These are phyloP conservation scores for Dendrophyllia cribrosa DNA, from an alignment of 64 coral and sea anemone species.

Conservation along the genomic window DNA sequence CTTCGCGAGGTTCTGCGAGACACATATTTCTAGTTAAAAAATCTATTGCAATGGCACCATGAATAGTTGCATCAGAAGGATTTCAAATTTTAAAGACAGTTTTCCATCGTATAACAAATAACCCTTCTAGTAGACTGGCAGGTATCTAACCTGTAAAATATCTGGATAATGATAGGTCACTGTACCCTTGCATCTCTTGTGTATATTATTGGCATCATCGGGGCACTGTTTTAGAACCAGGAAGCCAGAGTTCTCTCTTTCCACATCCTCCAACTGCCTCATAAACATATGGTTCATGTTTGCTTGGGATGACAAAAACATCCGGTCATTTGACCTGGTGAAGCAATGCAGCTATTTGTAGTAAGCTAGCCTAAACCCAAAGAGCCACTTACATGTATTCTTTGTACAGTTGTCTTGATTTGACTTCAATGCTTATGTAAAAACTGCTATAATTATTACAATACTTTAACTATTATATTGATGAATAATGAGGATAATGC, in stretches of 20 bases:
- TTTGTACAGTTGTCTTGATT: no score
- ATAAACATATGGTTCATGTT: conserved; percentile 53
- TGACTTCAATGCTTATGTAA: no score
- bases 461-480: no score
- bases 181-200: conserved; percentile 67
- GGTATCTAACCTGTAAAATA: conserved; percentile 57
- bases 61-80: no score
- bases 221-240: conserved; percentile 62
- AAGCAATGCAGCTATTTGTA: not conserved
- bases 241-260: conserved; percentile 26
- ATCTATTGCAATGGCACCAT: no score
- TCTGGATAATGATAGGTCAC: conserved; percentile 66
- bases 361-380: no score
- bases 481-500: no score
- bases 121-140: not conserved
- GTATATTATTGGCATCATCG: conserved; percentile 15
- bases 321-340: conserved; percentile 53
- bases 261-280: conserved; percentile 52
- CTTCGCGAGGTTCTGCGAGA: no score
- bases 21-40: no score
- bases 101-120: not conserved
- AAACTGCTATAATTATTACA: no score
- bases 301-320: conserved; percentile 72
- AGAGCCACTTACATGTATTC: no score
- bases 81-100: no score